Evolutionary conservation across 1,140 invertebrate species (phyloP).

Genomic region (Branchinecta lynchi): DNA sequence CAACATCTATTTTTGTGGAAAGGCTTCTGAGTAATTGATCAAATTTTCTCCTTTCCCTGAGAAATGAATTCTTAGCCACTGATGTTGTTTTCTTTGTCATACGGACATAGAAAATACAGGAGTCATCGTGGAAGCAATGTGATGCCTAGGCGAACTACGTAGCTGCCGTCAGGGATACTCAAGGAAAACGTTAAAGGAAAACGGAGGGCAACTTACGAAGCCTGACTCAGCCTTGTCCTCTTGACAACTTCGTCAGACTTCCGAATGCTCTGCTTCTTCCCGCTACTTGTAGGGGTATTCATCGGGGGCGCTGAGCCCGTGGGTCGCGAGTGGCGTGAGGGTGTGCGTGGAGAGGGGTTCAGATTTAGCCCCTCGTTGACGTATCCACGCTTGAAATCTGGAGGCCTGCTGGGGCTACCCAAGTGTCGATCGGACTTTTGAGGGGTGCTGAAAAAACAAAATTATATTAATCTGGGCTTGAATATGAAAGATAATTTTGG

Average conservation of each 20-base stretch:
- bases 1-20: too few relatives aligned
- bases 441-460: neutral
- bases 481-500: too few relatives aligned
- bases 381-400: conserved; percentile 8
- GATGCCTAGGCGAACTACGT: too few relatives aligned
- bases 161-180: too few relatives aligned
- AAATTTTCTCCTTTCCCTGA: too few relatives aligned
- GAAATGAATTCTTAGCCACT: too few relatives aligned
- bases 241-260: neutral
- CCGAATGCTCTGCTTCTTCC: neutral
- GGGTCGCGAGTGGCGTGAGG: neutral
- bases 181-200: too few relatives aligned
- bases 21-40: too few relatives aligned
- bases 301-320: neutral
- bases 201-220: neutral
- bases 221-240: neutral
- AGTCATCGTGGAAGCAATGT: too few relatives aligned
- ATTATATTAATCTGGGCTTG: neutral
- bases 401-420: neutral
- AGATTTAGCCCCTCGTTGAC: conserved; percentile 4
- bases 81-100: too few relatives aligned
- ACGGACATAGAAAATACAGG: too few relatives aligned
- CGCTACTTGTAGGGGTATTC: neutral
- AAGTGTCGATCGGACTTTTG: neutral
- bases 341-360: neutral